Evolutionary conservation across 1,140 invertebrate genomes (phyloP), one percentile per base, ranked within the genome.

Genomic region (Eciton burchellii): DNA sequence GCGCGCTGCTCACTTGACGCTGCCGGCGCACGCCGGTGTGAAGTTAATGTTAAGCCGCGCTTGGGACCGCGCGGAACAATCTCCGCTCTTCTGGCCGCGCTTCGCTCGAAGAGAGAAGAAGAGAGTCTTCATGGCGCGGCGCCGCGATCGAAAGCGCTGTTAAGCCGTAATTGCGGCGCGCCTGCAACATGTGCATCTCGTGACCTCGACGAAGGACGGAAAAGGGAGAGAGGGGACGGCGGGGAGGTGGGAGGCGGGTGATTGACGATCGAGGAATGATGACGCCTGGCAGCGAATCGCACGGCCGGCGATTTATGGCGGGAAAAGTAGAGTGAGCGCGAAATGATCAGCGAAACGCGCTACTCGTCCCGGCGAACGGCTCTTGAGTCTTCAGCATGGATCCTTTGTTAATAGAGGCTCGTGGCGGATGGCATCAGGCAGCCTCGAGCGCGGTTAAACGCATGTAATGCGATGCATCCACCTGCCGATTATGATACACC

Each of bases 261-360:
- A 77, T 77, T 77, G 52, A 77, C 16, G 60, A 77, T 52, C 43
- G 60, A n/a, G 35, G 19, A 21, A 65, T 47, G 43, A 63, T 65
- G 72, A 76, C 16, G 9, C 19, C 45, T 12, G 14, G 21, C 26
- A 0, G 43, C 43, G 72, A 72, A 72, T 56, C n/a, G 19, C 29
- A n/a, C n/a, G n/a, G 68, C 29, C 14, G 52, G 56, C 45, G 5
- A 45, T 45, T 73, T 73, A 73, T 26, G 35, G 16, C 12, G 21
- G 12, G 6, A 19, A 12, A 59, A 47, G 35, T 35, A 6, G 35
- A 35, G 35, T 35, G 35, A 35, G 6, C 35, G 35, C 35, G 35
- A 35, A 35, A 35, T 6, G 35, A 35, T 35, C 6, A 35, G 35
- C 6, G 35, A 2, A 35, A 35, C 35, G 6, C 35, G 6, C 35